Percentiles rank a stretch among this genome's conserved stretches.
These are phyloP conservation scores for Elgaria multicarinata DNA, from an alignment of 2,113 vertebrate species.

Conservation along the genomic window DNA sequence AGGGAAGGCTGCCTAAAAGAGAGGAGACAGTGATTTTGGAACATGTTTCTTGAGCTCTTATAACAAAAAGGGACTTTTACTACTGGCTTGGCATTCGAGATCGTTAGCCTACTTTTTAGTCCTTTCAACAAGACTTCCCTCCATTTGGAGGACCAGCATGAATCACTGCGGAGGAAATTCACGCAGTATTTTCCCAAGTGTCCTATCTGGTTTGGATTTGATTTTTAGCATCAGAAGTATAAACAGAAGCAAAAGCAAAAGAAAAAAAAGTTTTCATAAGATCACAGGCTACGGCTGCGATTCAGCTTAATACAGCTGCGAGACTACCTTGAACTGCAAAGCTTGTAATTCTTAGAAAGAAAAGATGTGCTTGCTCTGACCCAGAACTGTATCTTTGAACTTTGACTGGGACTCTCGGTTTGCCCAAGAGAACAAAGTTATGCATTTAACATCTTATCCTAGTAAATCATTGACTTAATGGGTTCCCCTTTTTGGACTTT, in stretches of 20 bases:
- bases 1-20: constrained; percentile 57
- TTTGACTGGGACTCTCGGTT: constrained; percentile 48
- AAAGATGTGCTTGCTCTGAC: constrained; percentile 46
- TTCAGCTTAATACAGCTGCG: constrained; percentile 6
- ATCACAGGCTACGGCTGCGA: background rate
- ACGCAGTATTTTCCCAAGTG: constrained; percentile 59
- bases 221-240: constrained; percentile 52
- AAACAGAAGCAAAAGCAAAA: constrained; percentile 48
- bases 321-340: background rate
- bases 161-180: constrained; percentile 61
- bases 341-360: constrained; percentile 48
- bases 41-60: constrained; percentile 15
- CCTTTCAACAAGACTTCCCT: constrained; percentile 61
- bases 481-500: constrained; percentile 19
- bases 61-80: constrained; percentile 33
- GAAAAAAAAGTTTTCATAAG: constrained; percentile 50
- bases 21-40: constrained; percentile 60
- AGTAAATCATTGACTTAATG: constrained; percentile 45
- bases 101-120: constrained; percentile 61
- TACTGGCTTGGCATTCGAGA: constrained; percentile 56
- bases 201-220: constrained; percentile 44
- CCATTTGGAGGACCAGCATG: constrained; percentile 43
- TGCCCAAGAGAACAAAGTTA: constrained; percentile 29
- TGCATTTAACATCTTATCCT: constrained; percentile 48
- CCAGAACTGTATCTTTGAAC: constrained; percentile 57